phyloP scores from a whole-genome alignment of 2,113 vertebrate genomes.

The Osmerus mordax region DNA sequence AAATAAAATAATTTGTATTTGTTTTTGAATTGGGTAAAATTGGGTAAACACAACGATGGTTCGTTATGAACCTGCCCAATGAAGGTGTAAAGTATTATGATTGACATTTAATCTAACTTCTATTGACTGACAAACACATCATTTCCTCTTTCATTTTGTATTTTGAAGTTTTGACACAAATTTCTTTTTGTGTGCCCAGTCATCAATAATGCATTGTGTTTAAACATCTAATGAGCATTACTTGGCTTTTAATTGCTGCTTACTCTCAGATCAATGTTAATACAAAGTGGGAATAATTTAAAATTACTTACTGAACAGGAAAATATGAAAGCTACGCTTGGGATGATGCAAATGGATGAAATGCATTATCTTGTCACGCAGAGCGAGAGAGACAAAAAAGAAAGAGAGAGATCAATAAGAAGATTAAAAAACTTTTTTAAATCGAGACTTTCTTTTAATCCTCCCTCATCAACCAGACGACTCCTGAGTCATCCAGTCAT shows the following conservation, averaged over 20 bases:
- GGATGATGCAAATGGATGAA: conserved; percentile 52
- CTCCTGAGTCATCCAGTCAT: conserved; percentile 9
- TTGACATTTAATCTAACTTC: neutral
- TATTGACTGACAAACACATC: conserved; percentile 12
- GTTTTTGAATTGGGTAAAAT: too few relatives aligned
- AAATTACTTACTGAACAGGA: conserved; percentile 26
- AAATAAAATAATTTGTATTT: too few relatives aligned
- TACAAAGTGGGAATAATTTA: conserved; percentile 31
- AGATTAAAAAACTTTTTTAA: conserved; percentile 23
- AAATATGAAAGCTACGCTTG: conserved; percentile 10
- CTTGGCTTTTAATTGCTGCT: conserved; percentile 32
- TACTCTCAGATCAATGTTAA: conserved; percentile 25
- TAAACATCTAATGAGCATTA: conserved; percentile 8
- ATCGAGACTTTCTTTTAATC: conserved; percentile 21
- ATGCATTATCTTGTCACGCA: conserved; percentile 30
- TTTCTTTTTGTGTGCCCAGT: conserved; percentile 16
- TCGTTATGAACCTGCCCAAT: neutral
- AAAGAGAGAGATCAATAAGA: conserved; percentile 25
- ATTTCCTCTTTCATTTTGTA: conserved; percentile 11
- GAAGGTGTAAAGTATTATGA: neutral
- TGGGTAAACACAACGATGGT: too few relatives aligned
- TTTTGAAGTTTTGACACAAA: conserved; percentile 19
- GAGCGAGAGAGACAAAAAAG: neutral
- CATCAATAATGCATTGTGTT: conserved; percentile 35
- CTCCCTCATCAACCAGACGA: conserved; percentile 11